phyloP scores from a whole-genome alignment of 2,113 vertebrate genomes.

The Oryzias melastigma region DNA sequence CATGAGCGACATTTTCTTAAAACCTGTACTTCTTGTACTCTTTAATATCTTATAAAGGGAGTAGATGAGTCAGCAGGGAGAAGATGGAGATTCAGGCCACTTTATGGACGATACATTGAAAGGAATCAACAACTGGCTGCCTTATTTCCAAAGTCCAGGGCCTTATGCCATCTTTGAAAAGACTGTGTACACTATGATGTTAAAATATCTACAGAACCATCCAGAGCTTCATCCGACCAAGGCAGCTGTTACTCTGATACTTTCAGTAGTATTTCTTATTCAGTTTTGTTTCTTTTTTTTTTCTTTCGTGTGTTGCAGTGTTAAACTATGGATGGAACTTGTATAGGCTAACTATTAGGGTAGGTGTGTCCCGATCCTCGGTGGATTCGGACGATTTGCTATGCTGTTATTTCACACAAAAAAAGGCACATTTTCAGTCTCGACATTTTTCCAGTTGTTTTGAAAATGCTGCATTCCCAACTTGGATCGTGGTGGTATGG shows the following conservation, averaged over 20 bases:
- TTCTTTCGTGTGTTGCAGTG: slow-evolving; percentile 41
- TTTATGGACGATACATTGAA: slow-evolving; percentile 59
- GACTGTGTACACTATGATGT: slow-evolving; percentile 71
- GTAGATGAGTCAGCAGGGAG: slow-evolving; percentile 55
- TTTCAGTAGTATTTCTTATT: slow-evolving; percentile 67
- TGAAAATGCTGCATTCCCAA: slow-evolving; percentile 54
- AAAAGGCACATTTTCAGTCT: slow-evolving; percentile 56
- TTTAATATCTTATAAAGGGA: slow-evolving; percentile 74
- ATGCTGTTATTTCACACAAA: slow-evolving; percentile 44
- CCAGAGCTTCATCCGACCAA: slow-evolving; percentile 72
- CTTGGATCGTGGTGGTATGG: slow-evolving; percentile 63
- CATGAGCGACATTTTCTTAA: slow-evolving; percentile 64
- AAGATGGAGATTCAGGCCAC: slow-evolving; percentile 63
- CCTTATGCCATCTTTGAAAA: slow-evolving; percentile 72
- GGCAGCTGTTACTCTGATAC: slow-evolving; percentile 69
- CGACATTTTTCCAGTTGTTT: slow-evolving; percentile 28
- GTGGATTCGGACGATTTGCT: slow-evolving; percentile 55
- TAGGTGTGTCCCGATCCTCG: slow-evolving; percentile 55
- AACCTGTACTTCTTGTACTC: slow-evolving; percentile 77
- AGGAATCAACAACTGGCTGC: slow-evolving; percentile 76
- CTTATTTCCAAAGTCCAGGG: slow-evolving; percentile 77
- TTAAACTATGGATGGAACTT: slow-evolving; percentile 54
- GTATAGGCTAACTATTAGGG: slow-evolving; percentile 60
- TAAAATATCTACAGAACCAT: slow-evolving; percentile 63
- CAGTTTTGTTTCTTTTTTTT: slow-evolving; percentile 19